Evolutionary conservation across 2,888 invertebrate genomes (phyloP).

Genomic region (Synanthedon andrenaeformis): DNA sequence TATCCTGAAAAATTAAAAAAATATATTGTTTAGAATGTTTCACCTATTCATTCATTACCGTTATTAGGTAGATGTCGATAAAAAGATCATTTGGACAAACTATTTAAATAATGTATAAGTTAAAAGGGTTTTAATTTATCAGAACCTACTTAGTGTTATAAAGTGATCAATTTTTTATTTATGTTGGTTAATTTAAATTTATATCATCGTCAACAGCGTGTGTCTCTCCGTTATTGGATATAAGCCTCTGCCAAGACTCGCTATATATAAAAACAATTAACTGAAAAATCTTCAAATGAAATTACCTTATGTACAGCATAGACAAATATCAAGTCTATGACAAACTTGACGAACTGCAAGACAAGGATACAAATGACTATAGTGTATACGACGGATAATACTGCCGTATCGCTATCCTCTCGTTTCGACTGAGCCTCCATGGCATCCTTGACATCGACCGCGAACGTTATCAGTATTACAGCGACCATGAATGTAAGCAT

Average conservation of each 20-base stretch:
- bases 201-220: no score
- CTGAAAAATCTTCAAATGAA: no score
- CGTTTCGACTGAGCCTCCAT: constrained; percentile 28
- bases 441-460: constrained; percentile 38
- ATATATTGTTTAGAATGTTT: background rate
- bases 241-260: no score
- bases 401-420: constrained; percentile 36
- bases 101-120: no score
- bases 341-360: constrained; percentile 43
- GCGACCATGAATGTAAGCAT: constrained; percentile 46
- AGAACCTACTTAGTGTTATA: no score
- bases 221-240: no score
- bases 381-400: constrained; percentile 48
- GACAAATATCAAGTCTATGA: constrained; percentile 47
- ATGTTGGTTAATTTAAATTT: no score
- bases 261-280: no score
- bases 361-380: constrained; percentile 46
- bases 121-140: no score
- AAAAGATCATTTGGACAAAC: background rate
- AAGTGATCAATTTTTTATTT: no score
- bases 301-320: constrained; percentile 51
- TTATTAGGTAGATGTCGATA: background rate
- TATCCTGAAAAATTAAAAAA: constrained; percentile 36
- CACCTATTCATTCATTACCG: background rate
- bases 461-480: constrained; percentile 47